These are phyloP conservation scores for Cotesia congregata DNA, from an alignment of 2,888 invertebrate species.

Conservation along the genomic window DNA sequence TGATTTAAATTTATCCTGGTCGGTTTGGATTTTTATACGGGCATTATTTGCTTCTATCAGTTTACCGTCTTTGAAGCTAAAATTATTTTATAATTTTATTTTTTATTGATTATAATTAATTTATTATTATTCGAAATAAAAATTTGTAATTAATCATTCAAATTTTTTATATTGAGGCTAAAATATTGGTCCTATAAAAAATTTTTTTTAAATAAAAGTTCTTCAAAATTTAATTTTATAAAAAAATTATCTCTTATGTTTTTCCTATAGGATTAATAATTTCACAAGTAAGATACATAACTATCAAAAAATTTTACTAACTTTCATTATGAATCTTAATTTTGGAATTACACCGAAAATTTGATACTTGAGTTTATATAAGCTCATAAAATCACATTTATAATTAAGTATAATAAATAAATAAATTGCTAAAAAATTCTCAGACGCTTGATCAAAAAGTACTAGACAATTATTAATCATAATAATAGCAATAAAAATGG, in stretches of 20 bases:
- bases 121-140: neutral
- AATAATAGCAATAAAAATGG: neutral
- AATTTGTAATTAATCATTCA: neutral
- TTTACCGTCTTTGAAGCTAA: conserved; percentile 85
- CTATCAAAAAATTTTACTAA: too few relatives aligned
- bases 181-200: too few relatives aligned
- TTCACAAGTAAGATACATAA: too few relatives aligned
- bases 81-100: conserved; percentile 12
- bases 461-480: neutral
- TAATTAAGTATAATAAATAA: conserved; percentile 40
- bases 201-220: too few relatives aligned
- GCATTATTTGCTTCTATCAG: conserved; percentile 79
- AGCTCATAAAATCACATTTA: neutral
- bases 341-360: neutral
- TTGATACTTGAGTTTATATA: neutral
- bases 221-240: too few relatives aligned
- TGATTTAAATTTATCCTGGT: conserved; percentile 72
- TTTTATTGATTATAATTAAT: neutral
- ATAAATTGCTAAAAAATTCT: conserved; percentile 42
- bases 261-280: too few relatives aligned
- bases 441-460: conserved; percentile 33
- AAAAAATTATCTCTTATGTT: too few relatives aligned
- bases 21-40: conserved; percentile 79
- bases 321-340: too few relatives aligned
- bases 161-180: neutral